Base-by-base conservation (phyloP, 2,888 invertebrate genomes). In the Cosmia pyralina region DNA sequence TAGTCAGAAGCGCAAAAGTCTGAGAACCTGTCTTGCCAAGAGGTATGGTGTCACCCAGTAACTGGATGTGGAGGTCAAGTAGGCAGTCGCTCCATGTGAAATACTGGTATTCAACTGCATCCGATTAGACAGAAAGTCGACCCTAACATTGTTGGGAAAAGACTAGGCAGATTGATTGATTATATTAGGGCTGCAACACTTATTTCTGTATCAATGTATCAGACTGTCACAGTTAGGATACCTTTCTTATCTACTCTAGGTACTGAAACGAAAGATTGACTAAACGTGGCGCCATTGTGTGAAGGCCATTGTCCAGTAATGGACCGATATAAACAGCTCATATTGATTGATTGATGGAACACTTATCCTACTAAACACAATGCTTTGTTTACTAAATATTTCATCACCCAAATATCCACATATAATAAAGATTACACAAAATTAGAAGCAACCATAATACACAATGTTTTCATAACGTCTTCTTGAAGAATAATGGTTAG, bases 401-500 rank as follows among this genome's bases (percentile, higher is more conserved):
- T 80, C 80, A 75, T 62, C 81, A 53, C 68, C 80, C 34, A 50
- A 80, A 69, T 69, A 59, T 55, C 46, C 34, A 64, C 46, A 34
- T 46, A 60, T 4, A 80, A 13, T 11, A 64, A n/a, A 52, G 60
- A 74, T 34, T 48, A 63, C 10, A 15, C n/a, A 52, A 77, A 79
- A 72, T 67, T 77, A 72, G 53, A 77, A 44, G 53, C 28, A 34
- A 55, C 28, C 41, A 15, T 64, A 75, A 65, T 41, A 52, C 11
- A 41, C 34, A 58, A 48, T 64, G 59, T 67, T 79, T 64, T 52
- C 22, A 19, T 67, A 62, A 66, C 50, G 34, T 79, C 41, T 48
- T 48, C 77, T 74, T 62, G 38, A 55, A 52, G 63, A 77, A 63
- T 59, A 72, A 81, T 67, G 82, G 63, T 77, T 70, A 70, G 52